Conservation (phyloP, 2,797 vertebrate genomes). For the Acanthis flammea region DNA sequence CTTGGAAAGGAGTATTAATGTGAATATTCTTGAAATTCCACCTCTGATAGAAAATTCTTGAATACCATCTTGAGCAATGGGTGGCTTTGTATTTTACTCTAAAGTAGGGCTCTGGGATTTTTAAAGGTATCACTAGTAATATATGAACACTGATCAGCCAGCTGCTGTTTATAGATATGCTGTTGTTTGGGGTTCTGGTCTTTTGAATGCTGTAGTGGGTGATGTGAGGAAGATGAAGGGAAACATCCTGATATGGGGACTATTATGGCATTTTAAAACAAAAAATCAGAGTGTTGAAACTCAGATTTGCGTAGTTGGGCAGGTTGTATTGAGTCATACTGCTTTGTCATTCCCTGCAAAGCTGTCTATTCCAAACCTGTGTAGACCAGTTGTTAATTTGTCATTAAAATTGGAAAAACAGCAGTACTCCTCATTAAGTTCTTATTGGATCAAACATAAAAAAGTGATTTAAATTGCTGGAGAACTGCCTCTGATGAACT, state of each 20-base stretch:
- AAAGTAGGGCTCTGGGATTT: not conserved
- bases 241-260: not conserved
- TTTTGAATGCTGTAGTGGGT: not conserved
- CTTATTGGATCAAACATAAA: not conserved
- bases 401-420: not conserved
- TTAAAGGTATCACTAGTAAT: not conserved
- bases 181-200: not conserved
- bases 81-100: not conserved
- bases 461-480: not conserved
- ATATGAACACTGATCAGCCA: not conserved
- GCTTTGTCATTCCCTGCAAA: not conserved
- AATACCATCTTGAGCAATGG: not conserved
- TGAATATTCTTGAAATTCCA: not conserved
- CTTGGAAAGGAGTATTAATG: not conserved
- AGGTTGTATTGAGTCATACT: not conserved
- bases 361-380: not conserved
- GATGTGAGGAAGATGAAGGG: rapidly evolving
- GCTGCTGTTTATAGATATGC: not conserved
- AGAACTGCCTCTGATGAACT: not conserved
- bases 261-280: not conserved
- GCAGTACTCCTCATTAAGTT: not conserved
- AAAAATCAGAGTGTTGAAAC: not conserved
- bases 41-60: not conserved
- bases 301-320: not conserved
- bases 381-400: not conserved